A percentile compares a stretch with the other conserved stretches of the same genome.
phyloP scores from a whole-genome alignment of 2,888 invertebrate genomes.

The Athalia cordata region DNA sequence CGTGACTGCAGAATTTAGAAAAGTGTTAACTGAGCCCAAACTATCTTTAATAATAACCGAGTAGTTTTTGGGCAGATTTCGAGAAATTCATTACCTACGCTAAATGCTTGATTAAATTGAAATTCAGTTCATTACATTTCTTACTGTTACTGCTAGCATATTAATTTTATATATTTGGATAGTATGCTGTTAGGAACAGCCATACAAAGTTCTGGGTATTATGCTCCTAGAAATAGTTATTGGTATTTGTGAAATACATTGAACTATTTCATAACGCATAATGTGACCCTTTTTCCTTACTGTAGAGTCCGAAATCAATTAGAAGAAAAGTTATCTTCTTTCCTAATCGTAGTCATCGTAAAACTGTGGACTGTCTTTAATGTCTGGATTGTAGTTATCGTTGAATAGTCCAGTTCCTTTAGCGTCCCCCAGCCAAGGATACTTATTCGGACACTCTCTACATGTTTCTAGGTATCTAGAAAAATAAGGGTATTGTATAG shows the following conservation, averaged over 20 bases:
- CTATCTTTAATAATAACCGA: too few species aligned
- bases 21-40: neutral
- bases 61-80: too few species aligned
- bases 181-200: neutral
- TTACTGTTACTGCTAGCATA: constrained; percentile 8
- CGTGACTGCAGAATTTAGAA: neutral
- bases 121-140: neutral
- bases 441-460: constrained; percentile 87
- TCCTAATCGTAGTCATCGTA: constrained; percentile 86
- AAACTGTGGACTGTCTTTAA: constrained; percentile 85
- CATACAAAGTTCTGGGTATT: constrained; percentile 16
- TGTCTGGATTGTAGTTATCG: constrained; percentile 87
- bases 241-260: constrained; percentile 8
- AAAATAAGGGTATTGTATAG: neutral
- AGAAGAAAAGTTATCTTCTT: constrained; percentile 54
- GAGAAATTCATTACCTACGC: neutral
- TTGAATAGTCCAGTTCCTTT: constrained; percentile 87
- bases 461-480: constrained; percentile 90
- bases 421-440: constrained; percentile 93
- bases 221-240: constrained; percentile 23
- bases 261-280: constrained; percentile 31
- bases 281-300: constrained; percentile 1
- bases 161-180: constrained; percentile 22
- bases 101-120: constrained; percentile 1
- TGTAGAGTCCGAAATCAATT: neutral